A percentile compares a stretch with the other conserved stretches of the same genome.
Evolutionary conservation across 1,140 invertebrate genomes (phyloP).

Genomic region (Ceratosolen solmsi): DNA sequence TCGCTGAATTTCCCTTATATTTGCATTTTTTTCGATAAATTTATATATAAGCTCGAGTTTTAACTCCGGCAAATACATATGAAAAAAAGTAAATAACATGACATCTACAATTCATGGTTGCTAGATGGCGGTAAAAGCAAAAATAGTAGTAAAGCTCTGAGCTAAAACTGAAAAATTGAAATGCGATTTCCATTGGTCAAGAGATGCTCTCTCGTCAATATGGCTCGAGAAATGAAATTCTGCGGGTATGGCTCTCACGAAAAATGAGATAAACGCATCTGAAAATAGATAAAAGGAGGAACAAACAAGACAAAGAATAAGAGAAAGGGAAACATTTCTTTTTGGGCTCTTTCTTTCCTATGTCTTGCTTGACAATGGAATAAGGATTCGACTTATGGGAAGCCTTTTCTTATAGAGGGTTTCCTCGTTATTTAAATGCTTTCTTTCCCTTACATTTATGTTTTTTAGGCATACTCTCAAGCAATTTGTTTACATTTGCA

Average conservation of each 20-base stretch:
- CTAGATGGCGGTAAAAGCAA: neutral
- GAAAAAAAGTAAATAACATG: neutral
- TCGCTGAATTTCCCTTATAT: neutral
- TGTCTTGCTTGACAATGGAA: neutral
- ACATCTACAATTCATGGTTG: constrained; percentile 14
- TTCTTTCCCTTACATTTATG: neutral
- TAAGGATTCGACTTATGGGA: neutral
- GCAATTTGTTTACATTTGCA: neutral
- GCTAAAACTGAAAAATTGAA: constrained; percentile 10
- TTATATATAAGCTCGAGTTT: neutral
- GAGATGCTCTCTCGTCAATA: constrained; percentile 24
- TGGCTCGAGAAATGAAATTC: neutral
- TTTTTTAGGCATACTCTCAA: neutral
- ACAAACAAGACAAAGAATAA: neutral
- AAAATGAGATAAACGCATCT: neutral
- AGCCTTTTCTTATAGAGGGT: neutral
- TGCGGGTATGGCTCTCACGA: neutral
- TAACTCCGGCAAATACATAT: neutral
- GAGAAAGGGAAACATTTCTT: neutral
- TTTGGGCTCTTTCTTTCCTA: neutral
- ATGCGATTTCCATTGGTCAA: neutral
- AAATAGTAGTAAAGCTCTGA: neutral
- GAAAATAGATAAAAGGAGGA: neutral
- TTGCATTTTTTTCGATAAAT: neutral
- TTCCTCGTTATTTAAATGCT: constrained; percentile 32